phyloP scores from a whole-genome alignment of 2,888 invertebrate genomes.

The Drosophila diplacantha region DNA sequence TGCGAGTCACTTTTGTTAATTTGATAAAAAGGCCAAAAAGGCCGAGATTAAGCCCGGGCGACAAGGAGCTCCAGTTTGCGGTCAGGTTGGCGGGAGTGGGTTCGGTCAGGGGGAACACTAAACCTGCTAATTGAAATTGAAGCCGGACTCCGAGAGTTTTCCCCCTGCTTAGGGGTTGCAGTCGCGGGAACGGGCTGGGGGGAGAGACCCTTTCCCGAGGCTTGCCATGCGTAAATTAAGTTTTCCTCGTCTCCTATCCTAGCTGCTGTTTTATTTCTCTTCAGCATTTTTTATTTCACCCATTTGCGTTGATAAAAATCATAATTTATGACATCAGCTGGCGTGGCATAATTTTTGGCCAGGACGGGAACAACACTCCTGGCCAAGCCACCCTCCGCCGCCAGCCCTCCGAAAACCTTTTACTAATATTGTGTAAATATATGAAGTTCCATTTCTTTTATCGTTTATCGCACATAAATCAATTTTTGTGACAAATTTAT shows the following conservation, averaged over 20 bases:
- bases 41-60: slow-evolving; percentile 64
- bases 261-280: slow-evolving; percentile 39
- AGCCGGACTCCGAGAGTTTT: slow-evolving; percentile 47
- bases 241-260: slow-evolving; percentile 48
- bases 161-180: slow-evolving; percentile 29
- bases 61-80: slow-evolving; percentile 50
- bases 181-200: not conserved
- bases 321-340: slow-evolving; percentile 76
- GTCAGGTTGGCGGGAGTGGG: slow-evolving; percentile 34
- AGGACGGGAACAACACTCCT: slow-evolving; percentile 3
- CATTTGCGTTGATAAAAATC: slow-evolving; percentile 75
- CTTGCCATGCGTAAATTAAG: slow-evolving; percentile 67
- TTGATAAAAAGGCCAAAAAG: slow-evolving; percentile 71
- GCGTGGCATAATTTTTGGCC: slow-evolving; percentile 61
- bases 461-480: slow-evolving; percentile 74
- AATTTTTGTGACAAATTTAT: slow-evolving; percentile 75
- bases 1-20: slow-evolving; percentile 73
- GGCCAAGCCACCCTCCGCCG: slow-evolving; percentile 7
- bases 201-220: slow-evolving; percentile 15
- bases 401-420: slow-evolving; percentile 24
- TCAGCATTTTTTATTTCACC: slow-evolving; percentile 63
- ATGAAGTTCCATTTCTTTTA: slow-evolving; percentile 61
- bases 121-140: slow-evolving; percentile 66
- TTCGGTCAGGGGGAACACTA: slow-evolving; percentile 17
- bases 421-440: slow-evolving; percentile 52